Base-by-base conservation (phyloP, 2,113 vertebrate species). In the Pomatostomus ruficeps region DNA sequence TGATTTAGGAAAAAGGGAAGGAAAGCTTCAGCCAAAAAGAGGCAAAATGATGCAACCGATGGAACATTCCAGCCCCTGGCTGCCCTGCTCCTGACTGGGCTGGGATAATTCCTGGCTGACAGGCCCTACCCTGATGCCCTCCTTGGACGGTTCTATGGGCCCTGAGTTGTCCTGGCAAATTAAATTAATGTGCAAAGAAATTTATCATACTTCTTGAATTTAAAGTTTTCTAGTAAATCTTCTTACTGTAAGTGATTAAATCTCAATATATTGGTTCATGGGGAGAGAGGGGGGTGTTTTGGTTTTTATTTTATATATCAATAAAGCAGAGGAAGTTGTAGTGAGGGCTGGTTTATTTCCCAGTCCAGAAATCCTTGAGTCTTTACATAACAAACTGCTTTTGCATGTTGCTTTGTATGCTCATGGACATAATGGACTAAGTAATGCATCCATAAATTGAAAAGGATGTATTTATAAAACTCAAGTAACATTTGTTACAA, bases 301-400 rank as follows among this genome's bases (percentile, higher is more conserved):
- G 24, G 8, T 9, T 73, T 54, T 17, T 45, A 5, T 35, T 88
- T 52, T 19, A 26, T 43, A 63, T 22, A 55, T 1, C 9, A 51
- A 18, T 42, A 68, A 62, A 83, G 31, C 6, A 65, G 8, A 65
- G 5, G 7, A 61, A 1, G 7, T 38, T 45, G 17, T 26, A 43
- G 31, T 5, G 17, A 5, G 3, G 4, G 14, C 4, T 58, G 10
- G 1, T 0, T 6, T 15, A 42, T 72, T 58, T 7, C 26, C 5
- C 14, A 73, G 16, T 21, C 22, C 10, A 2, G 48, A 85, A 87
- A n/a, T 48, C 35, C 61, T 33, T 42, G 10, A 76, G 31, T 43
- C 9, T 46, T 73, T 70, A 84, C 11, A 13, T 61, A 52, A 65
- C 3, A 51, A 71, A 82, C 7, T 13, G 7, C 8, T 71, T 57